Conservation (phyloP, 1,140 invertebrate species). For the Andrena cerasifolii region DNA sequence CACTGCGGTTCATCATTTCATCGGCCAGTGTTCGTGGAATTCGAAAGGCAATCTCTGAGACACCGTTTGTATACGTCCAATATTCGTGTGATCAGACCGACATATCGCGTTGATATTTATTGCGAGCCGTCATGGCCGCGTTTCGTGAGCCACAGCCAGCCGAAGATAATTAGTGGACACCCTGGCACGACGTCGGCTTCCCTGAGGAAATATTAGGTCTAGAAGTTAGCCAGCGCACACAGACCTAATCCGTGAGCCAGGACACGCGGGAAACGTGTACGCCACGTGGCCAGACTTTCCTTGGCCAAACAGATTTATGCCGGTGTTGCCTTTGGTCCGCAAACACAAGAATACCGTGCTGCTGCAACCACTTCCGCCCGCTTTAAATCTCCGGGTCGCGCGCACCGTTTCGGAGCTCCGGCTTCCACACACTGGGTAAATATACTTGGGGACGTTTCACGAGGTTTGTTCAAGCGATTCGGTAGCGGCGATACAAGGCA, state of each 20-base stretch:
- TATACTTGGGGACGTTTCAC: conserved; percentile 7
- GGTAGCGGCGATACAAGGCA: neutral
- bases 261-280: conserved; percentile 42
- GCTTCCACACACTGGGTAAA: conserved; percentile 16
- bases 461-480: conserved; percentile 2
- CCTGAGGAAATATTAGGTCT: conserved; percentile 39
- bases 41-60: conserved; percentile 9
- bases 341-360: conserved; percentile 42
- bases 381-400: conserved; percentile 33
- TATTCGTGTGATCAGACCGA: neutral
- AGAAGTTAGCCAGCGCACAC: conserved; percentile 21
- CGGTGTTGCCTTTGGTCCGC: conserved; percentile 56
- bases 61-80: neutral
- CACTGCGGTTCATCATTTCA: conserved; percentile 19
- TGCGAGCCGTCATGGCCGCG: neutral
- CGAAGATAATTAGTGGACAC: neutral
- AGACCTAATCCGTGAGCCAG: neutral
- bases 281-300: conserved; percentile 53
- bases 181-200: neutral
- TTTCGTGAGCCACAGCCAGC: neutral
- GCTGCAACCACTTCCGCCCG: conserved; percentile 46
- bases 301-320: conserved; percentile 62
- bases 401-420: neutral
- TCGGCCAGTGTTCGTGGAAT: conserved; percentile 48
- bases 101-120: neutral